Evolutionary conservation across 1,140 invertebrate genomes (phyloP), one percentile per base, ranked within the genome.

Genomic region (Pseudoatta argentina): DNA sequence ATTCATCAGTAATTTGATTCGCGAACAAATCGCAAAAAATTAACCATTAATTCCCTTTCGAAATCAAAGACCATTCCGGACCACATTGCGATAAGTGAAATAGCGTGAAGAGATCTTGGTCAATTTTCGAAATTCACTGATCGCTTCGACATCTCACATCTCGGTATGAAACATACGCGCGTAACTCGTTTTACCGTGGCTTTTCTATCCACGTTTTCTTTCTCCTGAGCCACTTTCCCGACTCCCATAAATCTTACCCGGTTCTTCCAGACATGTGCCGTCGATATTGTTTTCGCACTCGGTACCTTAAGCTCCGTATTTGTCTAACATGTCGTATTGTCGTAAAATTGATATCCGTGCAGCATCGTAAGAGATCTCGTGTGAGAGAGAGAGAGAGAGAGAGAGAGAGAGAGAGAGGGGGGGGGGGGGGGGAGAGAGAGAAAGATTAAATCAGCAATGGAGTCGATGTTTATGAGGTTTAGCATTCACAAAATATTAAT

Each of bases 401-500:
- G 53, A 39, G 21, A 55, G 39, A 44, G 39, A 44, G 39, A 44
- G 39, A 44, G 1, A 44, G 39, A 44, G 30, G 24, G 8, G 16
- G 16, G 30, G 24, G 8, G 16, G 16, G 53, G 48, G 24, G 53
- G 51, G 21, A 55, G 39, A 44, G 39, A 44, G 39, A 44, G 39
- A 44, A 8, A 44, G 39, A 44, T 24, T 8, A 44, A 10, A 66
- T 21, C 34, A 44, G 10, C 27, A 67, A 78, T 53, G 71, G 8
- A 66, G 86, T 89, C 77, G 88, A 89, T 88, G 83, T 89, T 87
- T 87, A 89, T 72, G 88, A 89, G 72, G 71, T 44, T 73, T 85
- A 48, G 73, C 87, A 79, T 34, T 76, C 27, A 34, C 72, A 61
- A 89, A 85, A 87, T 78, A 89, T 83, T 77, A 66, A 2, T 87